Percentiles rank a stretch among this genome's conserved stretches.
Conservation (phyloP, 2,113 vertebrate genomes). For the Clarias macrocephalus region DNA sequence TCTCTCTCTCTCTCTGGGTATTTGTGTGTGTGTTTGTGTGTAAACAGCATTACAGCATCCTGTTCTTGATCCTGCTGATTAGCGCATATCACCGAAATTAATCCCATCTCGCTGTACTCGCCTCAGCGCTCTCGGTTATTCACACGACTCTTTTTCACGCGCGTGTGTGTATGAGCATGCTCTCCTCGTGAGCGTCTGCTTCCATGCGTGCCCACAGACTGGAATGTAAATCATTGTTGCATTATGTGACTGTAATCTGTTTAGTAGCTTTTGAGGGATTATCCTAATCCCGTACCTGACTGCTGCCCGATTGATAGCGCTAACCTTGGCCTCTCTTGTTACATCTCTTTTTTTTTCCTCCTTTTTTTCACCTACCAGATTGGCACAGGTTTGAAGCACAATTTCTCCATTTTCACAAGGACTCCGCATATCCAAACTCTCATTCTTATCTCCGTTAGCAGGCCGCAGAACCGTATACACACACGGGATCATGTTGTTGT, state of each 20-base stretch:
- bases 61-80: constrained; percentile 9
- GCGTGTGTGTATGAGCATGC: constrained; percentile 24
- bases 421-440: neutral
- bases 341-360: neutral
- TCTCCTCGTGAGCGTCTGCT: neutral
- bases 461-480: neutral
- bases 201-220: neutral
- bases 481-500: neutral
- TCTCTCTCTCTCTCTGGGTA: neutral
- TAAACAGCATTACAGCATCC: neutral
- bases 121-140: neutral
- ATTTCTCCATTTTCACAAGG: neutral
- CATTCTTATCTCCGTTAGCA: neutral
- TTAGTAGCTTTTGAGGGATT: constrained; percentile 46
- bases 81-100: neutral
- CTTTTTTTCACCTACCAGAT: neutral
- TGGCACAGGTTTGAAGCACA: neutral
- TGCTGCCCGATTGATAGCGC: constrained; percentile 16
- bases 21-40: neutral
- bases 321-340: constrained; percentile 21
- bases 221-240: constrained; percentile 37
- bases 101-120: neutral
- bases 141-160: neutral
- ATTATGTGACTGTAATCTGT: constrained; percentile 32
- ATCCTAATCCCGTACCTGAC: constrained; percentile 41